phyloP scores from a whole-genome alignment of 2,797 vertebrate species.

The Buceros bicornis region DNA sequence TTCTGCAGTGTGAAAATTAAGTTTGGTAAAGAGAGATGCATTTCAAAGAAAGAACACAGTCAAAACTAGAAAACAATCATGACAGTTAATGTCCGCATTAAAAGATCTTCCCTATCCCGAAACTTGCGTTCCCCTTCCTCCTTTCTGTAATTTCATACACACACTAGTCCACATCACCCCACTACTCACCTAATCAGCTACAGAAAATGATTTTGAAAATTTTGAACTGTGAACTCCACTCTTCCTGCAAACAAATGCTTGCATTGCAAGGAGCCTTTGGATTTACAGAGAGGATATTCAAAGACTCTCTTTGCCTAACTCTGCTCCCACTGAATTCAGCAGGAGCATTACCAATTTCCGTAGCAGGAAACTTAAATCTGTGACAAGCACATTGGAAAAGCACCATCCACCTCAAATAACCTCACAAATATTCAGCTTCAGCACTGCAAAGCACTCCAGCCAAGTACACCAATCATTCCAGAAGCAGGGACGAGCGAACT shows the following conservation, averaged over 20 bases:
- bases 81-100: background rate
- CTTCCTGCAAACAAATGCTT: background rate
- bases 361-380: background rate
- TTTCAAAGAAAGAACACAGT: background rate
- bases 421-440: background rate
- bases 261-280: background rate
- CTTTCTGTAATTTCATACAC: background rate
- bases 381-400: slow-evolving; percentile 3
- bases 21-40: background rate
- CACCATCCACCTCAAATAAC: background rate
- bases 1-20: background rate
- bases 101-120: background rate
- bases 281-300: background rate
- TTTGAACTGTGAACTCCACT: background rate
- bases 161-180: background rate
- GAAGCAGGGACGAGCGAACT: background rate
- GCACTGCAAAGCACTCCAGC: background rate
- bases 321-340: background rate
- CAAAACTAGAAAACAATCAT: background rate
- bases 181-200: background rate
- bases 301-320: background rate
- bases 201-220: background rate
- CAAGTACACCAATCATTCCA: background rate
- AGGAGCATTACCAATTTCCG: background rate
- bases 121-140: background rate